Evolutionary conservation across 2,113 vertebrate species (phyloP).

Genomic region (Sinocyclocheilus rhinocerous): DNA sequence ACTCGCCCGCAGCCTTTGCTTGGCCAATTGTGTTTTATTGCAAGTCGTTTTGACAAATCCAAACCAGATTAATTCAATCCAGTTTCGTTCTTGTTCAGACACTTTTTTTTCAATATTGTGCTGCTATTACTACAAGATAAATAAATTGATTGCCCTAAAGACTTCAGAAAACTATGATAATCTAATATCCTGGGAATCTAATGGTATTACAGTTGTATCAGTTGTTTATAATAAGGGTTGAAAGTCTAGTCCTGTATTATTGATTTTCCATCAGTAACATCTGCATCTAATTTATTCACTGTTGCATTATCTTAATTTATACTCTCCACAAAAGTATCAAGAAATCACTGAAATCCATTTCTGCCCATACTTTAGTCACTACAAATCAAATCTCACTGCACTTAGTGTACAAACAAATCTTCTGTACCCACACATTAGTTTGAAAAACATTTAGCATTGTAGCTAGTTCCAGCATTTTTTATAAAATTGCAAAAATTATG

Average conservation of each 20-base stretch:
- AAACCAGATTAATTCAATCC: conserved; percentile 18
- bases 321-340: not conserved
- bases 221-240: not conserved
- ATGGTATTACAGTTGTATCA: not conserved
- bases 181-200: not conserved
- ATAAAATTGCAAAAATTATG: not conserved
- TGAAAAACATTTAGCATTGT: not conserved
- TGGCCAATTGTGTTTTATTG: conserved; percentile 14
- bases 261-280: conserved; percentile 11
- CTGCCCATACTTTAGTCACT: not conserved
- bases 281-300: not conserved
- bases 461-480: not conserved
- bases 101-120: not conserved
- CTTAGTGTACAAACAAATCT: conserved; percentile 7
- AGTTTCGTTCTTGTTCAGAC: not conserved
- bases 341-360: not conserved
- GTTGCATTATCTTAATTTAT: not conserved
- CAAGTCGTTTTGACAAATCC: not conserved
- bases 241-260: not conserved
- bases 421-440: not conserved
- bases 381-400: not conserved
- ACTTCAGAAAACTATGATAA: not conserved
- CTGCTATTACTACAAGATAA: not conserved
- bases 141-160: not conserved
- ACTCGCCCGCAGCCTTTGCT: not conserved